Evolutionary conservation across 2,888 invertebrate species (phyloP), one percentile per base, ranked within the genome.

Genomic region (Spialia ferax): DNA sequence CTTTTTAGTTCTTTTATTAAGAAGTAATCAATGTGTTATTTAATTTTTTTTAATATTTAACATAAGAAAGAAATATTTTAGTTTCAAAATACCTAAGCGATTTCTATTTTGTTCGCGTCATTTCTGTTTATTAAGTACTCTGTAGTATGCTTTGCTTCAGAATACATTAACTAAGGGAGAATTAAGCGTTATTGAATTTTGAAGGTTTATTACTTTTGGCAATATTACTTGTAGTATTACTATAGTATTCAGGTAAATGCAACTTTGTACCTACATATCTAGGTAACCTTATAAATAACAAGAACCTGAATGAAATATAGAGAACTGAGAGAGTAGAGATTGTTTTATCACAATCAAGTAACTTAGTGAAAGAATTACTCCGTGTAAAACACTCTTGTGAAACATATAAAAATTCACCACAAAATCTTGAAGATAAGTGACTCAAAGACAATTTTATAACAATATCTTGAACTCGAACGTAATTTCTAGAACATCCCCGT

Each of bases 101-200:
- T 13, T 8, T 8, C 3, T 42, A 42, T 15, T 42, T 15, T 42
- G 3, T 45, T 45, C 7, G 10, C 2, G 45, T 45, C 45, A 45
- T 13, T 11, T 50, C 50, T 50, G 23, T 50, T 3, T 22, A 8
- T 22, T 1, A 50, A 13, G 4, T 1, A 3, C 7, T 56, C 55
- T 56, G 20, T 56, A 35, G 55, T 18, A 26, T 29, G 11, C 2
- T 56, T 5, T 56, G 32, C 55, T 56, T 29, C 35, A 56, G 55
- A 56, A 56, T 56, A 56, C 22, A 56, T 56, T 35, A 55, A 56
- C 32, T 18, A 13, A 13, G 55, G 2, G 7, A 7, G 11, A 29
- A 32, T 56, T 32, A 56, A 56, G 7, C 55, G 15, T 10, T 32
- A 56, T 56, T 56, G 32, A 54, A 56, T 8, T 56, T 56, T 18